Evolutionary conservation across 1,140 invertebrate genomes (phyloP), one percentile per base, ranked within the genome.

Genomic region (Trachymyrmex cornetzi): DNA sequence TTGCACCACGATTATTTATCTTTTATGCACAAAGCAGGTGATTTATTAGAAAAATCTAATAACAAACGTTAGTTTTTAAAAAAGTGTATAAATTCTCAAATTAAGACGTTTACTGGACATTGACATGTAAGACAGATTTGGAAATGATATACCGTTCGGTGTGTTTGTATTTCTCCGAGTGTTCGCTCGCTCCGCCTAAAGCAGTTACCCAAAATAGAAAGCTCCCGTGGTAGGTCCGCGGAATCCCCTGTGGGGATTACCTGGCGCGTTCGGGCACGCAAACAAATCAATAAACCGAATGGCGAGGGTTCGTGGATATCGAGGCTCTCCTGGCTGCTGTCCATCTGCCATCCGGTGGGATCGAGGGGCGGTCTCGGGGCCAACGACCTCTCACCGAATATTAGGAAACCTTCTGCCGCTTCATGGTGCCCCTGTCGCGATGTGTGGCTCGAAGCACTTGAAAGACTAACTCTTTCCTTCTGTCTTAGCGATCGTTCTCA

Each of bases 371-470:
- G 89, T n/a, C 89, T 87, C 74, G 74, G 85, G 75, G 14, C 48
- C 71, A 80, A 86, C 90, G 72, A 89, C 86, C 91, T 30, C 57
- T 30, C 57, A 88, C 85, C 81, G 81, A 92, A 93, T 93, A 93
- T 93, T 91, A 93, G 93, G 91, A 92, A 67, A 94, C 94, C 94
- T 95, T 91, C 93, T 95, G 34, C 34, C 14, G 27, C 12, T 74
- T 95, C 91, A 93, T 95, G 92, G 71, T 82, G 53, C 87, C 94
- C 94, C 92, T 85, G 89, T 91, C 74, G 77, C 90, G 91, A 95
- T 95, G 94, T 95, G 94, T 95, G 95, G 94, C 94, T 95, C 93
- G 93, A 94, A 95, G 94, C 94, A 95, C 94, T 95, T 95, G 95
- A 95, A 91, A 93, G 93, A 93, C 92, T 94, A 94, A 95, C 92